These are phyloP conservation scores for Poeciliopsis paucimaculata DNA, from an alignment of 2,797 vertebrate species.

Conservation along the genomic window DNA sequence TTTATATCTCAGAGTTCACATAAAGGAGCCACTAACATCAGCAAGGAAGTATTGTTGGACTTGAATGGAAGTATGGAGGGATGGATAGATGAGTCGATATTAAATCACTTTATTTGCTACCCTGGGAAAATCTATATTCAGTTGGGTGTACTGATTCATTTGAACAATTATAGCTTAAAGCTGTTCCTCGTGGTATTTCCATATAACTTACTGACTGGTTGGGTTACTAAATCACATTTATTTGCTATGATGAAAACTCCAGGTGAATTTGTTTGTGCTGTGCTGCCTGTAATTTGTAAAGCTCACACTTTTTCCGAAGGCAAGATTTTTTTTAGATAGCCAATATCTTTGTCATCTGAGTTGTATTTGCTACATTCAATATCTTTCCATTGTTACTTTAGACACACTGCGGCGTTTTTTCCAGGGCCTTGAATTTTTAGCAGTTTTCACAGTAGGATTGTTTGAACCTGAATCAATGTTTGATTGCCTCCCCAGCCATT, in stretches of 20 bases:
- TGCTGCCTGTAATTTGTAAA: not conserved
- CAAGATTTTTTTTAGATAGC: not conserved
- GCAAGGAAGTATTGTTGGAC: not conserved
- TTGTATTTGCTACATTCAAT: not conserved
- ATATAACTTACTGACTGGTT: not conserved
- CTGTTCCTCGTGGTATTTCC: not conserved
- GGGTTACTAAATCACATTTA: not conserved
- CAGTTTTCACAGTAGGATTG: not conserved
- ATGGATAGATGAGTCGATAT: not conserved
- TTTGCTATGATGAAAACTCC: not conserved
- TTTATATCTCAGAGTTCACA: not conserved
- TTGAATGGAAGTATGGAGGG: not conserved
- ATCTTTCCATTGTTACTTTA: not conserved
- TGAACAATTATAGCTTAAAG: not conserved
- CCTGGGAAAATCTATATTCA: not conserved
- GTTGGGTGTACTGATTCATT: not conserved
- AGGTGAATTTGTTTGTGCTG: not conserved
- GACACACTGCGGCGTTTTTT: not conserved
- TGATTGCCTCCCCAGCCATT: not conserved
- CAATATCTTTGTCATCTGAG: not conserved
- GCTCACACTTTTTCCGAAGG: not conserved
- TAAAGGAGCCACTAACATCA: not conserved
- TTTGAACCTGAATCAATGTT: conserved; percentile 17
- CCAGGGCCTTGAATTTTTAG: not conserved
- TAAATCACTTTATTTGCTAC: not conserved